These are phyloP conservation scores for Palaemon carinicauda DNA, from an alignment of 1,140 invertebrate genomes.

Conservation along the genomic window DNA sequence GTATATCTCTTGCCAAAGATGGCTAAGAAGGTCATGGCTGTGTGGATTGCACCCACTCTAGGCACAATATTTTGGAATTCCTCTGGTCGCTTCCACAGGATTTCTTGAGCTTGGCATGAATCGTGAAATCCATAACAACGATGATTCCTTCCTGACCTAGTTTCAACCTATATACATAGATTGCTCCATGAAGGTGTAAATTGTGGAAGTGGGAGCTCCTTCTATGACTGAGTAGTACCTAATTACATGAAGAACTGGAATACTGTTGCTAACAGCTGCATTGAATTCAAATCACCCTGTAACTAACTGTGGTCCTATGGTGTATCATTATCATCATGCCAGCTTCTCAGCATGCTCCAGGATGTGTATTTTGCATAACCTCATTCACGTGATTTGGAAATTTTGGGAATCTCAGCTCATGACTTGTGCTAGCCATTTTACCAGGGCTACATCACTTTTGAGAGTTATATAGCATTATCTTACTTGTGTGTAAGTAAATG, in stretches of 20 bases:
- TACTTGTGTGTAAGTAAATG: not conserved
- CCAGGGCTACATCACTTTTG: not conserved
- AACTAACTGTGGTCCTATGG: not conserved
- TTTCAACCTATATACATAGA: not conserved
- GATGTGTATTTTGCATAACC: not conserved
- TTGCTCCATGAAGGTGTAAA: not conserved
- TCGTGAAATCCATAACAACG: not conserved
- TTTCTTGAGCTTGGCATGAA: too few species aligned
- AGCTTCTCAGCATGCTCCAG: not conserved
- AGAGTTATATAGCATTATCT: not conserved
- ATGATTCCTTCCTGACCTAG: conserved; percentile 4
- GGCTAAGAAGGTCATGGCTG: not conserved
- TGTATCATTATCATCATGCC: not conserved
- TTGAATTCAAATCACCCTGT: not conserved
- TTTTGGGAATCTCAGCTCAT: not conserved
- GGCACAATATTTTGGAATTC: not conserved
- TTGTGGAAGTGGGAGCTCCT: not conserved
- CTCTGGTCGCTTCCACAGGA: not conserved
- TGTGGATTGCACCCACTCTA: not conserved
- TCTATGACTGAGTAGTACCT: not conserved
- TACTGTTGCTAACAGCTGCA: not conserved
- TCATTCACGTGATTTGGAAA: too few species aligned
- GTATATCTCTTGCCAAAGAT: not conserved
- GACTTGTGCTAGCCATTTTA: not conserved
- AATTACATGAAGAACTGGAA: not conserved